These are phyloP conservation scores for Agrotis puta DNA, from an alignment of 2,888 invertebrate genomes.

Conservation along the genomic window DNA sequence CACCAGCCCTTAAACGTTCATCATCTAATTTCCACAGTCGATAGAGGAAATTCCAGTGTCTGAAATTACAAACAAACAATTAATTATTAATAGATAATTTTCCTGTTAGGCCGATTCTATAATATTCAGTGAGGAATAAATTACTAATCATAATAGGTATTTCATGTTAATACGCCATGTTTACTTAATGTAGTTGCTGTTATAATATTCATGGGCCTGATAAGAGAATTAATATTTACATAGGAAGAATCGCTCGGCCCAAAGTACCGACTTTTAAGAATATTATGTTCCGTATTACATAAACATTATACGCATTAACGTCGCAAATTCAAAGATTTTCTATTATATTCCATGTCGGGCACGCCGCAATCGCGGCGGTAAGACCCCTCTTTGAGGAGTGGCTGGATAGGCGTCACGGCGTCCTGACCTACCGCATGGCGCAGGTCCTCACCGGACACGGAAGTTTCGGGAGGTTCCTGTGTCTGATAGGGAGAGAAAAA, in stretches of 20 bases:
- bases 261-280: too few relatives aligned
- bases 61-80: constrained; percentile 1
- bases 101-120: background rate
- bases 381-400: too few relatives aligned
- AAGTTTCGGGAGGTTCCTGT: too few relatives aligned
- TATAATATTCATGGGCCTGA: constrained; percentile 31
- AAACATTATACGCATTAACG: background rate
- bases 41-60: background rate
- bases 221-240: constrained; percentile 15
- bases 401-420: too few relatives aligned
- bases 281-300: too few relatives aligned
- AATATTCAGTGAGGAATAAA: constrained; percentile 8
- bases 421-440: too few relatives aligned
- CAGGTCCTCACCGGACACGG: too few relatives aligned
- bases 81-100: constrained; percentile 14
- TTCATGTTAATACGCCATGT: constrained; percentile 29
- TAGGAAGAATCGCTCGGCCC: background rate
- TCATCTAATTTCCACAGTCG: background rate
- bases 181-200: constrained; percentile 12
- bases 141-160: constrained; percentile 20
- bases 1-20: too few relatives aligned
- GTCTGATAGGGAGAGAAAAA: too few relatives aligned
- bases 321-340: too few relatives aligned
- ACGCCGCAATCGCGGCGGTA: too few relatives aligned
- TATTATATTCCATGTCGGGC: too few relatives aligned